These are phyloP conservation scores for Drosophila virilis DNA, from an alignment of 1,140 invertebrate genomes.

Conservation along the genomic window DNA sequence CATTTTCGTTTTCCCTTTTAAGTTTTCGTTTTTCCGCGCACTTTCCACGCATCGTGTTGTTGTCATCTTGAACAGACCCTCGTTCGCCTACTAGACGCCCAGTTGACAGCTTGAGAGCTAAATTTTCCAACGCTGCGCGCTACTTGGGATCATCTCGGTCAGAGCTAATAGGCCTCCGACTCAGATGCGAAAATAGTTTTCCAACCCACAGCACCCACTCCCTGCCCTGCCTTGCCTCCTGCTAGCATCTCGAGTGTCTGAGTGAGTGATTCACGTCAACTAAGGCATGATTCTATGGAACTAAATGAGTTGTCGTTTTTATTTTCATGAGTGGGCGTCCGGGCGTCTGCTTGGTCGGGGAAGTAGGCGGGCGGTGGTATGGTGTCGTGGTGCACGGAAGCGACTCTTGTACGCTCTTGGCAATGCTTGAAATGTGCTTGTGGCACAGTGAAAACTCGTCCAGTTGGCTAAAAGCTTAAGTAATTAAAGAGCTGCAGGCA, in stretches of 20 bases:
- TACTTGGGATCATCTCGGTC: conserved; percentile 57
- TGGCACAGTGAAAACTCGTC: conserved; percentile 31
- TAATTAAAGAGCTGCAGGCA: conserved; percentile 29
- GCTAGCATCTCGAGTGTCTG: conserved; percentile 61
- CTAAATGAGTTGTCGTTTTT: conserved; percentile 81
- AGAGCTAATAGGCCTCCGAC: conserved; percentile 74
- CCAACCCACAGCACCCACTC: not conserved
- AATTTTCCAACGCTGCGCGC: conserved; percentile 34
- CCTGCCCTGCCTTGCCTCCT: not conserved
- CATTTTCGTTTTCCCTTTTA: conserved; percentile 59
- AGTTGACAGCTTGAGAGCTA: conserved; percentile 75
- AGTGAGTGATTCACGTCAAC: conserved; percentile 82
- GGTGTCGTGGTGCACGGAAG: too few relatives aligned
- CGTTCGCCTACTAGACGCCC: conserved; percentile 3
- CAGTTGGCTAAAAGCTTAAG: conserved; percentile 19
- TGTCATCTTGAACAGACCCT: conserved; percentile 19
- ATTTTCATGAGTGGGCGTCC: conserved; percentile 42
- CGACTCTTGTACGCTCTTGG: conserved; percentile 36
- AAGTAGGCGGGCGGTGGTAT: not conserved
- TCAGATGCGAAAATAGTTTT: conserved; percentile 74
- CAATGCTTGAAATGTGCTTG: conserved; percentile 36
- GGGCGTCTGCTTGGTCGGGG: conserved; percentile 14
- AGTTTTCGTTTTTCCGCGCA: conserved; percentile 61
- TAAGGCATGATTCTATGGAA: conserved; percentile 76
- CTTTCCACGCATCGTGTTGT: conserved; percentile 33